These are phyloP conservation scores for Amitus sp. DNA, from an alignment of 2,888 invertebrate genomes.

Conservation along the genomic window DNA sequence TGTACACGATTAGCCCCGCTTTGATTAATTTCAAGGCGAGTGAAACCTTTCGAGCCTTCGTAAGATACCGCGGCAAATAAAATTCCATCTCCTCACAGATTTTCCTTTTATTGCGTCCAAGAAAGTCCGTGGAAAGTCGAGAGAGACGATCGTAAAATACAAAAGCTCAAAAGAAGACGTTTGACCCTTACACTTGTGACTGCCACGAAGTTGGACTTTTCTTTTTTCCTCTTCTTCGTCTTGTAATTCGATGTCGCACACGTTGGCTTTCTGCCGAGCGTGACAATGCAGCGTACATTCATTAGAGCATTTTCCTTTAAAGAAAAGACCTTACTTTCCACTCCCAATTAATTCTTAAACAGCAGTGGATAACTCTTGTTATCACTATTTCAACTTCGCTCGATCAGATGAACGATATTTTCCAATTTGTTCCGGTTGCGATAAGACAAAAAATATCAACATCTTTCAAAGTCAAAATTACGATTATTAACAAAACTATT, in stretches of 20 bases:
- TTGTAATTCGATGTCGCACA: not conserved
- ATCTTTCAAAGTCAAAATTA: no score
- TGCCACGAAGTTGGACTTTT: not conserved
- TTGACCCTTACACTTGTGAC: not conserved
- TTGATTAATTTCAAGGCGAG: no score
- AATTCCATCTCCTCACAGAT: not conserved
- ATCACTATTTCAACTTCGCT: not conserved
- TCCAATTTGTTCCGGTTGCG: no score
- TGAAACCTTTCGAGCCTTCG: not conserved
- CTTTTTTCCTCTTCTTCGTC: not conserved
- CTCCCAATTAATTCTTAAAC: conserved; percentile 1
- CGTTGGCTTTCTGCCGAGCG: not conserved
- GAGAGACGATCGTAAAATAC: not conserved
- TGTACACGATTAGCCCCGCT: no score
- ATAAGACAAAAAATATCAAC: no score
- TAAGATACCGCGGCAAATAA: not conserved
- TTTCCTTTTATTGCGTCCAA: not conserved
- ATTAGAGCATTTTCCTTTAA: not conserved
- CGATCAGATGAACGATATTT: not conserved
- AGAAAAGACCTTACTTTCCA: not conserved
- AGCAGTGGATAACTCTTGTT: not conserved
- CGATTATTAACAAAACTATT: no score
- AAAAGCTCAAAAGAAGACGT: not conserved
- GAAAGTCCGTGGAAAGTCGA: not conserved
- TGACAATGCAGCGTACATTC: not conserved